These are phyloP conservation scores for Drosophila antonietae DNA, from an alignment of 2,888 invertebrate genomes.

Conservation along the genomic window DNA sequence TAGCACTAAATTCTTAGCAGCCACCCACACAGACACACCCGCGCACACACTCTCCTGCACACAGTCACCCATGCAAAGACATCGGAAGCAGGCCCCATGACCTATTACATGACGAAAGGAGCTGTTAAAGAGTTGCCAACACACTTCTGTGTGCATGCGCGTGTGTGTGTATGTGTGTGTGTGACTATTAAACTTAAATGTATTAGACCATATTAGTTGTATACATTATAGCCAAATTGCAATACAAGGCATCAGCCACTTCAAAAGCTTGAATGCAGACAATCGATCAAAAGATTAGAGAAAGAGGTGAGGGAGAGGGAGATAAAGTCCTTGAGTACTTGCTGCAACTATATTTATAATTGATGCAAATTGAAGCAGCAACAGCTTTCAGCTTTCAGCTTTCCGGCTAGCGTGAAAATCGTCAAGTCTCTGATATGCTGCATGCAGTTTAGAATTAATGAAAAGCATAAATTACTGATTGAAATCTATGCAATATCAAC, in stretches of 20 bases:
- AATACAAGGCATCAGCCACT: slow-evolving; percentile 36
- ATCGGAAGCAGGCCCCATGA: slow-evolving; percentile 57
- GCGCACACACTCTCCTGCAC: slow-evolving; percentile 23
- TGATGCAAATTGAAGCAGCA: slow-evolving; percentile 12
- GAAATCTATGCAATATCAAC: slow-evolving; percentile 10
- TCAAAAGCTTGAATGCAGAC: slow-evolving; percentile 18
- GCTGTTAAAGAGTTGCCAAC: slow-evolving; percentile 65
- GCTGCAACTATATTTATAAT: slow-evolving; percentile 28
- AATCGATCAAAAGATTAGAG: slow-evolving; percentile 7
- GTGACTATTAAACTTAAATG: slow-evolving; percentile 51
- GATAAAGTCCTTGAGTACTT: background rate
- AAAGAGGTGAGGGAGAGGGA: background rate
- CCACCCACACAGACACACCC: slow-evolving; percentile 22
- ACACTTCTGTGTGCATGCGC: slow-evolving; percentile 23
- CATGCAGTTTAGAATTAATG: slow-evolving; percentile 21
- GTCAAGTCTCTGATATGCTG: slow-evolving; percentile 14
- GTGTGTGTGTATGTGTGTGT: slow-evolving; percentile 14
- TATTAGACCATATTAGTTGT: slow-evolving; percentile 50
- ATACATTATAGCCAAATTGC: slow-evolving; percentile 50
- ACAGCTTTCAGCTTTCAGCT: background rate
- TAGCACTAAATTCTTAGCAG: slow-evolving; percentile 59
- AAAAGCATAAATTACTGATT: slow-evolving; percentile 23
- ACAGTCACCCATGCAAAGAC: slow-evolving; percentile 17
- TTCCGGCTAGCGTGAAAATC: slow-evolving; percentile 15
- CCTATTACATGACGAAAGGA: slow-evolving; percentile 77